Evolutionary conservation across 2,113 vertebrate genomes (phyloP).

Genomic region (Petaurus breviceps): DNA sequence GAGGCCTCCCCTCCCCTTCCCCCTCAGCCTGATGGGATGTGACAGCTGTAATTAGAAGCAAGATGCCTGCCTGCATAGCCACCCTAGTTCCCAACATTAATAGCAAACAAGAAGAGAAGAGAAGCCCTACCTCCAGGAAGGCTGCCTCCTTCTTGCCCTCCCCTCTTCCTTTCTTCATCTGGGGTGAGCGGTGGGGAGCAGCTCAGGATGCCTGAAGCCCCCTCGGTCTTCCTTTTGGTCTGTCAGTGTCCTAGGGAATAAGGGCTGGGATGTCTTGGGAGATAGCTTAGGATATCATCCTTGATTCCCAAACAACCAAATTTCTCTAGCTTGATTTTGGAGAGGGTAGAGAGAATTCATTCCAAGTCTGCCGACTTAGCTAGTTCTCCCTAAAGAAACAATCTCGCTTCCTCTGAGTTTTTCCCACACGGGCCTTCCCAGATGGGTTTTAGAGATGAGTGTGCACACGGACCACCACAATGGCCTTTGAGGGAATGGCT

Average conservation of each 20-base stretch:
- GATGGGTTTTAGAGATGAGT: background rate
- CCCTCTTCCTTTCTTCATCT: background rate
- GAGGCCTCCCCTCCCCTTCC: background rate
- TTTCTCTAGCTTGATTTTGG: background rate
- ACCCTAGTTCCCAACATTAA: slow-evolving; percentile 30
- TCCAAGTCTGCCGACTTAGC: background rate
- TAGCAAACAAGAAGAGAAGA: slow-evolving; percentile 37
- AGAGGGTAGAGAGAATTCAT: background rate
- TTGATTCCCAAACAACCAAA: background rate
- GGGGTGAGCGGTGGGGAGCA: background rate
- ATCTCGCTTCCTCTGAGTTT: background rate
- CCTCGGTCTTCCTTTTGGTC: background rate
- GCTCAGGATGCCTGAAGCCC: background rate
- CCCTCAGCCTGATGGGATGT: slow-evolving; percentile 39
- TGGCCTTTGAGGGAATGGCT: background rate
- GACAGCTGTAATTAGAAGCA: slow-evolving; percentile 72
- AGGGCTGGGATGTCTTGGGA: background rate
- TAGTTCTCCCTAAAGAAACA: background rate
- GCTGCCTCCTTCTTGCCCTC: background rate
- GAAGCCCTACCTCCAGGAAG: background rate
- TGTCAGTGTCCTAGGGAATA: background rate
- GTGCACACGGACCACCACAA: background rate
- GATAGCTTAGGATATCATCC: background rate
- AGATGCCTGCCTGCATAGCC: background rate
- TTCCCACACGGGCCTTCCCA: background rate